Conservation (phyloP, 2,888 invertebrate species). For the Leucoma salicis region DNA sequence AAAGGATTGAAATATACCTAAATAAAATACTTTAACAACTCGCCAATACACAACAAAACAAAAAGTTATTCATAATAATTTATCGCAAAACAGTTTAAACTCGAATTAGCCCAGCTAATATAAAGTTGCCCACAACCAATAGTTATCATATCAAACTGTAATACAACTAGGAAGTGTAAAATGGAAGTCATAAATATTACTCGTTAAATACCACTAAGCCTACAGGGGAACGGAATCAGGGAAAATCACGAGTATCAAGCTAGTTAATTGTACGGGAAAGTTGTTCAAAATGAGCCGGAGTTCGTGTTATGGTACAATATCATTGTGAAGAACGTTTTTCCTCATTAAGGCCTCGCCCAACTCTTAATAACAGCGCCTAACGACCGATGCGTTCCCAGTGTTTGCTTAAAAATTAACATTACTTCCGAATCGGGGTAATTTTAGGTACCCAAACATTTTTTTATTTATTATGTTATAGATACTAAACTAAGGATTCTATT, state of each 20-base stretch:
- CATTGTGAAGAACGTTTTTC: conserved; percentile 56
- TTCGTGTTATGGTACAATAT: conserved; percentile 47
- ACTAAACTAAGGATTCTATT: conserved; percentile 17
- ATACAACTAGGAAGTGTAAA: conserved; percentile 17
- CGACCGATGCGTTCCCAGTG: conserved; percentile 44
- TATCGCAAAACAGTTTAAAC: no score
- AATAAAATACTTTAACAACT: no score
- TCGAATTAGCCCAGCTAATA: no score
- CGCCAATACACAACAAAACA: no score
- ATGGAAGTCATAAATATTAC: conserved; percentile 30
- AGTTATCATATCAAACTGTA: conserved; percentile 9
- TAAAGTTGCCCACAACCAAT: not conserved
- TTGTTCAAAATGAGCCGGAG: conserved; percentile 46
- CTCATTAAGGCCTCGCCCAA: conserved; percentile 53
- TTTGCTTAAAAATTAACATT: conserved; percentile 24
- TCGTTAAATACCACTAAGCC: conserved; percentile 26
- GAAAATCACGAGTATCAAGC: conserved; percentile 49
- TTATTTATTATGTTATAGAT: not conserved
- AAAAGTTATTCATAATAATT: no score
- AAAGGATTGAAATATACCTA: no score
- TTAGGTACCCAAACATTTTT: conserved; percentile 18
- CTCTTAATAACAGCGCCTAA: conserved; percentile 51
- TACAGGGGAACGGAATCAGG: conserved; percentile 40
- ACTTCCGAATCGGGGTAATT: conserved; percentile 28
- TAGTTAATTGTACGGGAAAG: conserved; percentile 57